A percentile compares a stretch with the other conserved stretches of the same genome.
These are phyloP conservation scores for Ellobius talpinus DNA, from an alignment of 2,113 vertebrate genomes.

Conservation along the genomic window DNA sequence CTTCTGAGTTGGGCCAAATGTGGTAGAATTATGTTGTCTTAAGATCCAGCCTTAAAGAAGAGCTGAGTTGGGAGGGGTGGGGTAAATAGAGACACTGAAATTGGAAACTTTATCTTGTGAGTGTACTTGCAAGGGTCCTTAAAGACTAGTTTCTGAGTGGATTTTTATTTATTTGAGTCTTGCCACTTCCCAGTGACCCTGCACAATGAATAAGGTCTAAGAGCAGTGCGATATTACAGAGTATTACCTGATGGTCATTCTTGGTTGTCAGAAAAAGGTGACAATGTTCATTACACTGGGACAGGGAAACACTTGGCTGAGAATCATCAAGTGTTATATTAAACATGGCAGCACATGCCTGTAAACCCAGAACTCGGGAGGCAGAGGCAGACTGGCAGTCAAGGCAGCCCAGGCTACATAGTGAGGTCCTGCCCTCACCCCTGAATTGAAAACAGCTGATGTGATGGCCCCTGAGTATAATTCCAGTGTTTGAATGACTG, in stretches of 20 bases:
- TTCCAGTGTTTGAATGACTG: not conserved
- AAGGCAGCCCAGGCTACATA: not conserved
- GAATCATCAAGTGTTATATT: not conserved
- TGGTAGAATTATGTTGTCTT: not conserved
- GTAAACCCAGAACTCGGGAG: not conserved
- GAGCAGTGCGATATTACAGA: not conserved
- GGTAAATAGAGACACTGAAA: not conserved
- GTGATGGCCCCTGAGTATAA: not conserved
- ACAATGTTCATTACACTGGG: not conserved
- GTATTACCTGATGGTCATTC: not conserved
- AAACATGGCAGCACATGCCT: not conserved
- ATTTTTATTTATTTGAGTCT: not conserved
- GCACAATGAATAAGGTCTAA: not conserved
- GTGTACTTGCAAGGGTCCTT: not conserved
- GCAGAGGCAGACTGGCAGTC: not conserved
- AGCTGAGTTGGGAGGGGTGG: not conserved
- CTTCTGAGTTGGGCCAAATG: not conserved
- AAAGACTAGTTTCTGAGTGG: not conserved
- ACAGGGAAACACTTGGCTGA: not conserved
- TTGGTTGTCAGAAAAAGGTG: not conserved
- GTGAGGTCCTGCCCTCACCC: not conserved
- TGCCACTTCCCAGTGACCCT: not conserved
- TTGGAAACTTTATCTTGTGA: not conserved
- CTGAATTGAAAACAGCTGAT: not conserved
- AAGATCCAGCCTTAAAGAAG: conserved; percentile 45